These are phyloP conservation scores for Ceyx melanurus DNA, from an alignment of 2,113 vertebrate species.

Conservation along the genomic window DNA sequence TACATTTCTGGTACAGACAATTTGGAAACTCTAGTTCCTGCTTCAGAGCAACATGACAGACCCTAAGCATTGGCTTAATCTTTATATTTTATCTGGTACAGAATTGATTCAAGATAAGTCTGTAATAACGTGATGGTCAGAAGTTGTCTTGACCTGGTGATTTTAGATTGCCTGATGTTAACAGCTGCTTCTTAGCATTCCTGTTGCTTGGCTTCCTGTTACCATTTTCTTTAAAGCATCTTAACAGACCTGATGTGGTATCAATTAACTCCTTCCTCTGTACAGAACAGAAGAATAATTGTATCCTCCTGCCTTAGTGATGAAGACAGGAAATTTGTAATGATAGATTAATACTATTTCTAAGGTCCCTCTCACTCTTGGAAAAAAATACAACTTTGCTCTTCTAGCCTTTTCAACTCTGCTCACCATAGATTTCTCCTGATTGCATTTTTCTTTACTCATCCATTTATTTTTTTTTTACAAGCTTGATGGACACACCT, in stretches of 20 bases:
- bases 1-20: background rate
- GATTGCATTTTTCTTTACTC: background rate
- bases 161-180: background rate
- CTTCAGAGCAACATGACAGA: background rate
- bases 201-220: background rate
- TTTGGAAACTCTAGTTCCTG: background rate
- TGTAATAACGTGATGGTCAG: background rate
- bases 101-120: background rate
- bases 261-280: background rate
- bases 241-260: background rate
- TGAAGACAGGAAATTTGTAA: background rate
- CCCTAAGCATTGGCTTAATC: background rate
- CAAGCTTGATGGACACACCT: background rate
- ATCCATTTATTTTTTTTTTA: background rate
- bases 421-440: background rate
- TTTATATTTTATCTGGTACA: background rate
- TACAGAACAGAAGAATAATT: background rate
- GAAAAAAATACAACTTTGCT: background rate
- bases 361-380: background rate
- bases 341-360: background rate
- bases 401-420: background rate
- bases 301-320: background rate
- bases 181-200: background rate
- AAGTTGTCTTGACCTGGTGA: background rate
- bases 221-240: background rate